phyloP scores from a whole-genome alignment of 2,113 vertebrate species.

The Cephalopterus ornatus region DNA sequence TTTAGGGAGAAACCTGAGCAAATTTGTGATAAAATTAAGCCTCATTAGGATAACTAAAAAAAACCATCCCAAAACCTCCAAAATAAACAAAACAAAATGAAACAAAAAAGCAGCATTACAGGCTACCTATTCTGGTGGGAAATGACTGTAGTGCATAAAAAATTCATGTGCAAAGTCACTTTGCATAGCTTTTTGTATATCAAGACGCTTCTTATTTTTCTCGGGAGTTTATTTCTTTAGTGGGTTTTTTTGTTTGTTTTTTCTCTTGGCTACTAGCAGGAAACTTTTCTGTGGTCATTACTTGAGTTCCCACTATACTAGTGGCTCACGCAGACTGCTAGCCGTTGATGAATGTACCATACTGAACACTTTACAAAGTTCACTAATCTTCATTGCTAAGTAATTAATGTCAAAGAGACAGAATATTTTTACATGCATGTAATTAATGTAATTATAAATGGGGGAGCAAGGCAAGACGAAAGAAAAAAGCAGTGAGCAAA shows the following conservation, averaged over 20 bases:
- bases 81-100: background rate
- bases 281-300: conserved; percentile 1
- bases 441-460: conserved; percentile 56
- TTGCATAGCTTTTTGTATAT: background rate
- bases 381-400: conserved; percentile 37
- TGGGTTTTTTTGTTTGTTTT: background rate
- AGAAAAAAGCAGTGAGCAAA: background rate
- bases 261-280: background rate
- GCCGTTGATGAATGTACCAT: conserved; percentile 9
- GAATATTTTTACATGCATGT: background rate
- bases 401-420: conserved; percentile 52
- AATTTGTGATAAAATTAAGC: background rate
- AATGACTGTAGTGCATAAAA: background rate
- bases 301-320: background rate
- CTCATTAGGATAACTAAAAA: background rate
- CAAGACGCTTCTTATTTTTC: background rate
- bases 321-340: background rate
- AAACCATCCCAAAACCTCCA: background rate
- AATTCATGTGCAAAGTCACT: background rate
- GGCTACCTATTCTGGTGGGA: background rate
- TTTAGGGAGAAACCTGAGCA: background rate
- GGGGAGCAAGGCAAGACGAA: background rate
- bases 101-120: background rate
- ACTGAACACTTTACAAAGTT: conserved; percentile 30
- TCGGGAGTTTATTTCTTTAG: background rate